Conservation (phyloP, 2,113 vertebrate species). For the Peromyscus californicus region DNA sequence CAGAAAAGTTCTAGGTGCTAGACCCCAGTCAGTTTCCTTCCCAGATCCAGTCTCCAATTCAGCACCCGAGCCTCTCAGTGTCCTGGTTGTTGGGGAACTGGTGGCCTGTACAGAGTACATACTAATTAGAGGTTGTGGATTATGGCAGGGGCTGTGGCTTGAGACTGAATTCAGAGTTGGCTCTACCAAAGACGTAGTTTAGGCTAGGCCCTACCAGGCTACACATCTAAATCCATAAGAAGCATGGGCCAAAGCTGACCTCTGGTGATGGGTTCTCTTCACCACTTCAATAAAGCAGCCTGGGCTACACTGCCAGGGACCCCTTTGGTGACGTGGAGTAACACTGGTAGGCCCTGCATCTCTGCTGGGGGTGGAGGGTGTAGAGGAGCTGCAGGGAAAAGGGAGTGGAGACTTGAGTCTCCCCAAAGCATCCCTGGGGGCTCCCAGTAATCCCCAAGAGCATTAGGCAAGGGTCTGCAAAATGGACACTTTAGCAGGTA, state of each 20-base stretch:
- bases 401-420: background rate
- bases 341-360: background rate
- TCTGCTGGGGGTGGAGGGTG: background rate
- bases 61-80: background rate
- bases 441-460: background rate
- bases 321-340: background rate
- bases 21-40: background rate
- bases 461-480: background rate
- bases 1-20: background rate
- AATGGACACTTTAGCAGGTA: background rate
- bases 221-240: background rate
- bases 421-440: background rate
- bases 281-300: background rate
- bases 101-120: background rate
- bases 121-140: background rate
- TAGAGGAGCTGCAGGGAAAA: background rate
- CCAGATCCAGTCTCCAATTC: background rate
- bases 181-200: background rate
- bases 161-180: background rate
- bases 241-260: background rate
- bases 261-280: background rate
- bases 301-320: background rate
- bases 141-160: background rate
- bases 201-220: background rate
- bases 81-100: background rate